A percentile compares a stretch with the other conserved stretches of the same genome.
Evolutionary conservation across 1,140 invertebrate genomes (phyloP).

Genomic region (Mercenaria mercenaria): DNA sequence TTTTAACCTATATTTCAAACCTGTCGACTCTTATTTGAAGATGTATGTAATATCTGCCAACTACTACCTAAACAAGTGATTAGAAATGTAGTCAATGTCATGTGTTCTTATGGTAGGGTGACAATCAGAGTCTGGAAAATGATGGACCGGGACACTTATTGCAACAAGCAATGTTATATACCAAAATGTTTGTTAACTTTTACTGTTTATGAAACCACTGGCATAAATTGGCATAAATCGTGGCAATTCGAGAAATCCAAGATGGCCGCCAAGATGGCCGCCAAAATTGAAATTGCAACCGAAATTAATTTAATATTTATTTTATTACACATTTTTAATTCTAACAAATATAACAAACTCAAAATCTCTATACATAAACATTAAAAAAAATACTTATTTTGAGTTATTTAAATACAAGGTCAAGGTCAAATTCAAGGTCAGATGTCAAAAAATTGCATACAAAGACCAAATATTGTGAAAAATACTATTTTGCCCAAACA

Average conservation of each 20-base stretch:
- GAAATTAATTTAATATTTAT: background rate
- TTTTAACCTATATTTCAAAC: too few species aligned
- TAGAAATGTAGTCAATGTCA: too few species aligned
- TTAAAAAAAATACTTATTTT: background rate
- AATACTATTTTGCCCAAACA: background rate
- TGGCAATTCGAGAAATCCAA: background rate
- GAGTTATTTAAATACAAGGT: background rate
- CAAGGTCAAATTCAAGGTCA: background rate
- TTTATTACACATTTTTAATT: background rate
- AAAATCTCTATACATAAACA: background rate
- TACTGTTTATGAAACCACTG: background rate
- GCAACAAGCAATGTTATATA: too few species aligned
- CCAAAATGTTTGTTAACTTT: background rate
- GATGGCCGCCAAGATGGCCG: conserved; percentile 25
- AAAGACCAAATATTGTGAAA: background rate
- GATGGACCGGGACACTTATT: too few species aligned
- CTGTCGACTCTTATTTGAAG: too few species aligned
- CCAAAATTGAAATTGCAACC: background rate
- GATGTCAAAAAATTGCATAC: background rate
- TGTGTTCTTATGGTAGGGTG: too few species aligned
- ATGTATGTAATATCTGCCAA: too few species aligned
- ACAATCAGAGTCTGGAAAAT: too few species aligned
- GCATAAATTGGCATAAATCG: background rate
- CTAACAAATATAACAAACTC: background rate
- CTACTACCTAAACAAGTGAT: too few species aligned